Conservation (phyloP, 2,797 vertebrate species). For the Salarias fasciatus region DNA sequence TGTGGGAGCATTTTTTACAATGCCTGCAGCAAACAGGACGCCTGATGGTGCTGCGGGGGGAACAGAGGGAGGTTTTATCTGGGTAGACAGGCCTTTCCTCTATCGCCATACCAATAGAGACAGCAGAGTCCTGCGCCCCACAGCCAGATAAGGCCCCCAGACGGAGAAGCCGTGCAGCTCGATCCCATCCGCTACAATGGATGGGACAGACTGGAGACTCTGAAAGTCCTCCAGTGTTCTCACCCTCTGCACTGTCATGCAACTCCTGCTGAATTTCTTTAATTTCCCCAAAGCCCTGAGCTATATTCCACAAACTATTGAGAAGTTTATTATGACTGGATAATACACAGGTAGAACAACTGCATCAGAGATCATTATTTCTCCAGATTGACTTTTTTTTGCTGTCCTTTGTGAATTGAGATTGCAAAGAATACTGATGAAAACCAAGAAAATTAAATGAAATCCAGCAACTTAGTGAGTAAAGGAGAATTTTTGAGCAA, state of each 20-base stretch:
- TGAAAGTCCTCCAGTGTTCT: constrained; percentile 8
- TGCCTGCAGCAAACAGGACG: constrained; percentile 67
- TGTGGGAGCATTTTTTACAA: constrained; percentile 57
- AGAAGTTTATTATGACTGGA: constrained; percentile 25
- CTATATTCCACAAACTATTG: constrained; percentile 12
- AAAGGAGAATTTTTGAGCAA: background rate
- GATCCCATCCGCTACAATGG: constrained; percentile 60
- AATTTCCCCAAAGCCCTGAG: constrained; percentile 36
- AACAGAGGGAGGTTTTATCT: constrained; percentile 80
- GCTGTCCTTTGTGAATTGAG: background rate
- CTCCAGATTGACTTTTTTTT: background rate
- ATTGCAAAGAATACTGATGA: background rate
- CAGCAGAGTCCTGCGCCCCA: constrained; percentile 54
- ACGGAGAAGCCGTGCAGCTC: constrained; percentile 47
- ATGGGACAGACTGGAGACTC: constrained; percentile 38
- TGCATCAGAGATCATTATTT: constrained; percentile 2
- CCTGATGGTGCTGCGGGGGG: constrained; percentile 54
- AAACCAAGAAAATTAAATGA: too few species aligned
- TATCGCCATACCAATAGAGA: constrained; percentile 76
- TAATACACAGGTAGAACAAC: constrained; percentile 4
- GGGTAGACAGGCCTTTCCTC: constrained; percentile 72
- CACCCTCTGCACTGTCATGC: background rate
- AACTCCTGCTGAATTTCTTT: constrained; percentile 13
- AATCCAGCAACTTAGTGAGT: background rate
- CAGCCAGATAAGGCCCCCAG: constrained; percentile 75